Base-by-base conservation (phyloP, 2,888 invertebrate species). In the Noctua pronuba region DNA sequence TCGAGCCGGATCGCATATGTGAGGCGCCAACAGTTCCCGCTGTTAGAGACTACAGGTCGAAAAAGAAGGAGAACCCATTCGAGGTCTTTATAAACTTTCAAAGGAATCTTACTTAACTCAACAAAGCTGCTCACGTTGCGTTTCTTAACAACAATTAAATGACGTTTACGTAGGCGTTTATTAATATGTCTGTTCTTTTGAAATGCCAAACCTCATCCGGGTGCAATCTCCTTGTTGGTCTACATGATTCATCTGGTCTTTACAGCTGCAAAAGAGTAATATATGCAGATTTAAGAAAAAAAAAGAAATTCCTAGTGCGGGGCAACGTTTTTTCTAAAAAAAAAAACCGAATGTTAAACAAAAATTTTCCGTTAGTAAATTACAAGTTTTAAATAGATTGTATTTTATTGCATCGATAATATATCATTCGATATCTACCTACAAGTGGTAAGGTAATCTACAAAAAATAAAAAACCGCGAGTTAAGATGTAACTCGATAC, bases 141-240 rank as follows among this genome's bases (percentile, higher is more conserved):
- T 41, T 41, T 41, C 10, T 10, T 7, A 41, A 6, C 0, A 55
- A 35, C 21, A 65, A 46, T 49, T n/a, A 62, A 35, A 58, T 28
- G n/a, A 16, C 58, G 70, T 65, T n/a, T 31, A 38, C 31, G 77
- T 81, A 62, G 73, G 84, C 28, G 85, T 74, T 41, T 62, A 67
- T 76, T 76, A 73, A 73, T 73, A 73, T 49, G 49, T 49, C 18
- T 60, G 46, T 44, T 7, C 18, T 71, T 64, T 73, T 41, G 31
- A 84, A 79, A 84, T 85, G 82, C 16, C 85, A 83, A 80, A 69
- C 55, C 35, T 65, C 3, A 74, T 83, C 77, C 81, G 74, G 74
- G 62, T 84, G 24, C 68, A 55, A 68, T 35, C 28, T 73, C 60
- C 73, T 66, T 46, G 55, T 6, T 64, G 2, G 77, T 44, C 8